phyloP scores from a whole-genome alignment of 2,888 invertebrate genomes.

The Pterobdella sp. region DNA sequence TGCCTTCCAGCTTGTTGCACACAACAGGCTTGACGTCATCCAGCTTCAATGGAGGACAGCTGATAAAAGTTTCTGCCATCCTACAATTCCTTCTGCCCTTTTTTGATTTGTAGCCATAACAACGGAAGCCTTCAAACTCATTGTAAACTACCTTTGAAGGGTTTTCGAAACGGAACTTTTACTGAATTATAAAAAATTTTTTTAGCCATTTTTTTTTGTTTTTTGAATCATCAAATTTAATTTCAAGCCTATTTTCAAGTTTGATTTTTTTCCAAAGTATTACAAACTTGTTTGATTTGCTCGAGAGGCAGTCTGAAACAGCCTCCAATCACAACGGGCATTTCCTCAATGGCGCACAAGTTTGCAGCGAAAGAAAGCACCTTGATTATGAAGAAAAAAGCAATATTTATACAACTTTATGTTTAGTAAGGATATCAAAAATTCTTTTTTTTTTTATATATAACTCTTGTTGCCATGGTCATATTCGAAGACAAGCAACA shows the following conservation, averaged over 20 bases:
- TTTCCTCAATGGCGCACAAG: slow-evolving; percentile 36
- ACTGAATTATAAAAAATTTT: too few species aligned
- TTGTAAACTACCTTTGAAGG: slow-evolving; percentile 30
- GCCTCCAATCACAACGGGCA: slow-evolving; percentile 37
- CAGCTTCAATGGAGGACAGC: slow-evolving; percentile 31
- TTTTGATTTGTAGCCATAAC: slow-evolving; percentile 35
- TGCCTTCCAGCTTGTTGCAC: slow-evolving; percentile 33
- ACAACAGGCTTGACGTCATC: slow-evolving; percentile 35
- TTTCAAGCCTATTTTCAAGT: neutral
- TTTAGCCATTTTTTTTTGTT: too few species aligned
- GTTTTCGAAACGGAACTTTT: too few species aligned
- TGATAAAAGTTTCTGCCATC: slow-evolving; percentile 33
- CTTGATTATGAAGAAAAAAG: too few species aligned
- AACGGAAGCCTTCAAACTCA: slow-evolving; percentile 34
- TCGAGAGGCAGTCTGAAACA: slow-evolving; percentile 35
- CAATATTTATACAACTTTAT: too few species aligned
- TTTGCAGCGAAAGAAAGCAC: slow-evolving; percentile 34
- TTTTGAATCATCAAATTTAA: too few species aligned
- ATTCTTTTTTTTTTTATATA: too few species aligned
- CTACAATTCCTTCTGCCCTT: slow-evolving; percentile 30
- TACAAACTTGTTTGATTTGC: slow-evolving; percentile 31
- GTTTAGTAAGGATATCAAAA: too few species aligned
- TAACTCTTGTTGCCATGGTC: too few species aligned
- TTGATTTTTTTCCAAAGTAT: too few species aligned
- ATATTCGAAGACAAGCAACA: too few species aligned